phyloP scores from a whole-genome alignment of 2,888 invertebrate species.

The Meta bourneti region DNA sequence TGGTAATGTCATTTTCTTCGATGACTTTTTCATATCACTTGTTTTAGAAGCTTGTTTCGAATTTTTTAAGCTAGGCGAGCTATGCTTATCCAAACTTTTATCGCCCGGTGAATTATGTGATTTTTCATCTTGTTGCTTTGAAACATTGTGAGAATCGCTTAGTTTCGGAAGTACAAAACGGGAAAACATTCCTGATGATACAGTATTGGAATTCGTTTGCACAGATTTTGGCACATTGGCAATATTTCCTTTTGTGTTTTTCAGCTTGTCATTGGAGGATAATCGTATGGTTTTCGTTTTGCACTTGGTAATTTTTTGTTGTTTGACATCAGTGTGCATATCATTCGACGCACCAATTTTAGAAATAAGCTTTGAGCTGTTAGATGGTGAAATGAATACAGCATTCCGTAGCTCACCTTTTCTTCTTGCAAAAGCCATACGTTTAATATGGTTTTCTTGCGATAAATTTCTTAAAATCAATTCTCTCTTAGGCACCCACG shows the following conservation, averaged over 20 bases:
- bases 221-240: not conserved
- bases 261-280: not conserved
- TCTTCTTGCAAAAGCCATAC: constrained; percentile 34
- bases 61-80: no score
- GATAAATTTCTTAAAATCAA: constrained; percentile 23
- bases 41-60: no score
- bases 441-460: constrained; percentile 41
- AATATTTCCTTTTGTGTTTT: not conserved
- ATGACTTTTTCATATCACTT: no score
- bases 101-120: no score
- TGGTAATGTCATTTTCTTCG: not conserved
- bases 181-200: no score
- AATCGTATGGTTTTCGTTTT: not conserved
- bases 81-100: no score
- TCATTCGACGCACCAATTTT: not conserved
- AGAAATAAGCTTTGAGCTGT: not conserved
- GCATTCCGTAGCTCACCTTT: not conserved
- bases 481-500: not conserved
- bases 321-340: not conserved
- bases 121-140: no score
- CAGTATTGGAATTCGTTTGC: no score
- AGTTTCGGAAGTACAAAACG: no score
- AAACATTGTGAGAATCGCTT: no score
- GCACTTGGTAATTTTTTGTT: not conserved
- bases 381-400: constrained; percentile 4